A percentile compares a stretch with the other conserved stretches of the same genome.
These are phyloP conservation scores for Serinus canaria DNA, from an alignment of 2,113 vertebrate species.

Conservation along the genomic window DNA sequence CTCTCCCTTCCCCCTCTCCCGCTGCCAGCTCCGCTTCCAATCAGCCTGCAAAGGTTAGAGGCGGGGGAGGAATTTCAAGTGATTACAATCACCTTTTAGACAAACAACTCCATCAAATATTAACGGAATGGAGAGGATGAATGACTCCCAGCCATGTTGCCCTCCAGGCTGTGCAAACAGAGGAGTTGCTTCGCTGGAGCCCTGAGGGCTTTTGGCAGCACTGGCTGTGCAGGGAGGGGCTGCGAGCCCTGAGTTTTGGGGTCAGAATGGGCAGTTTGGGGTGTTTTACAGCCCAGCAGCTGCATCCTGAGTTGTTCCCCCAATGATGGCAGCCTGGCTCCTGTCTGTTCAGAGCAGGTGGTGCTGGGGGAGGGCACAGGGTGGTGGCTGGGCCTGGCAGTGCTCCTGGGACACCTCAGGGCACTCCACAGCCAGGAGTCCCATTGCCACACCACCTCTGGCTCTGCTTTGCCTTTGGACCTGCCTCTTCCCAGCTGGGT, in stretches of 20 bases:
- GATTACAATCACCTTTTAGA: constrained; percentile 70
- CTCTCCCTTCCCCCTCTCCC: not conserved
- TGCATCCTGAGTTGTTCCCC: not conserved
- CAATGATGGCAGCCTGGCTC: not conserved
- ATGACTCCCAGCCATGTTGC: constrained; percentile 23
- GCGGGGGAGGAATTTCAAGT: constrained; percentile 66
- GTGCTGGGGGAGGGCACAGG: not conserved
- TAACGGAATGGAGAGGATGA: constrained; percentile 30
- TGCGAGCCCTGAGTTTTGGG: not conserved
- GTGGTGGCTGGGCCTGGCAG: not conserved
- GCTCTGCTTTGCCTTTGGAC: not conserved
- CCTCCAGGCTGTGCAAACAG: constrained; percentile 9
- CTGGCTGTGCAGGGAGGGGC: not conserved
- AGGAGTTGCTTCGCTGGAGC: not conserved
- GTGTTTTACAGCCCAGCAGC: not conserved
- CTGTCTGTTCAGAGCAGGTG: not conserved
- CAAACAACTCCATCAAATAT: constrained; percentile 70
- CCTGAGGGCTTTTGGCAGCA: not conserved
- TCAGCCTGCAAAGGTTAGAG: constrained; percentile 67
- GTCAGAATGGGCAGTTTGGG: not conserved
- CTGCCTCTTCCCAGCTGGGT: not conserved
- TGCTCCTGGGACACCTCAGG: not conserved
- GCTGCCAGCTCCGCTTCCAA: not conserved
- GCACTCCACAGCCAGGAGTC: fast-evolving
- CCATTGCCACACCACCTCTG: fast-evolving